phyloP scores from a whole-genome alignment of 2,113 vertebrate species.

The Callipepla squamata region DNA sequence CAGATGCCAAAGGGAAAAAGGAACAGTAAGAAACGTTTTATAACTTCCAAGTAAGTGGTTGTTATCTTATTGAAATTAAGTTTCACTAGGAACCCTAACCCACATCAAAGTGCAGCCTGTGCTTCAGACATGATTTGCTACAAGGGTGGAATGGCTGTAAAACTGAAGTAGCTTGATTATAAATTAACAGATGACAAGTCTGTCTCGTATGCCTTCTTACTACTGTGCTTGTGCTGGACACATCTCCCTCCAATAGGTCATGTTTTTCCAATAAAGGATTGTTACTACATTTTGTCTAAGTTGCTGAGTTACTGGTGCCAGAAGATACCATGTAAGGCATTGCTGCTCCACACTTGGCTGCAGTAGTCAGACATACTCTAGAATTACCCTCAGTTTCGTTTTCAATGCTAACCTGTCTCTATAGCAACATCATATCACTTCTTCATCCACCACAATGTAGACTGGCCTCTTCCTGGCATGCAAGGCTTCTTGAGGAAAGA shows the following conservation, averaged over 20 bases:
- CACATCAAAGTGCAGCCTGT: accelerated
- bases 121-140: background rate
- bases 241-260: background rate
- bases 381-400: background rate
- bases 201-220: background rate
- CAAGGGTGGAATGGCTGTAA: background rate
- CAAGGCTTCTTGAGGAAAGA: accelerated
- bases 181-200: background rate
- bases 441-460: background rate
- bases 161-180: background rate
- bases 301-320: background rate
- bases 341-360: background rate
- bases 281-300: background rate
- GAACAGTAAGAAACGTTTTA: background rate
- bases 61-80: background rate
- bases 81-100: background rate
- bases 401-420: background rate
- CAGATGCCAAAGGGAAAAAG: background rate
- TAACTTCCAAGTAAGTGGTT: background rate
- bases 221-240: background rate
- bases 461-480: background rate
- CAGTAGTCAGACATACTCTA: background rate
- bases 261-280: background rate
- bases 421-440: background rate
- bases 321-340: background rate